Base-by-base conservation (phyloP, 1,140 invertebrate genomes). In the Pachyrhynchus sulphureomaculatus region DNA sequence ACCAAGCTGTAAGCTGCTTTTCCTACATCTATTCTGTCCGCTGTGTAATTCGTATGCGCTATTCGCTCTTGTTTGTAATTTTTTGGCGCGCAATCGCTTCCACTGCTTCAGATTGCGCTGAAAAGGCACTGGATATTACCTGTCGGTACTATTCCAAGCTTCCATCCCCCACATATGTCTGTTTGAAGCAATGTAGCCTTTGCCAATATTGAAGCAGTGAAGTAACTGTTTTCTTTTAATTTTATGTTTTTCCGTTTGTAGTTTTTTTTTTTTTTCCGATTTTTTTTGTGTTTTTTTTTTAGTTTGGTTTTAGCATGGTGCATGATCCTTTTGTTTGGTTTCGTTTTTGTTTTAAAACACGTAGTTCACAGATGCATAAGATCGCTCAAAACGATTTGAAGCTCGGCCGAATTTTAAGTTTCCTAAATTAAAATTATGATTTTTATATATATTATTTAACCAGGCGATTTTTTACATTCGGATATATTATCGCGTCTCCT, bases 1-100 rank as follows among this genome's bases (percentile, higher is more conserved):
- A 96, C 86, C 93, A 96, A 93, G 93, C 93, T 94, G 93, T 96
- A 96, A 96, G 93, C 88, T 77, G 78, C 78, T 81, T 79, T 76
- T 81, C 76, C 77, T 78, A 74, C 72, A 76, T 75, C 75, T 80
- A 53, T 75, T 78, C 75, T 78, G 68, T 76, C 73, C 71, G 75
- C 73, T 75, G 71, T 71, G 68, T 76, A 69, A 47, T 68, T 73
- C 66, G 70, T 72, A 68, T 72, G 70, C 66, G 69, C 68, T 71
- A 65, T 64, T 70, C 65, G 70, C 71, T 72, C 71, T 73, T 72
- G 68, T 74, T 73, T 57, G 67, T 72, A 70, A 72, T 68, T 73
- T 69, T 72, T 72, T 71, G 63, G 59, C 51, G 60, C 44, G 51
- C 64, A 64, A 61, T 20, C 47, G 58, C 58, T 70, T 70, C 54